phyloP scores from a whole-genome alignment of 2,888 invertebrate species.

The Blastobasis adustella region DNA sequence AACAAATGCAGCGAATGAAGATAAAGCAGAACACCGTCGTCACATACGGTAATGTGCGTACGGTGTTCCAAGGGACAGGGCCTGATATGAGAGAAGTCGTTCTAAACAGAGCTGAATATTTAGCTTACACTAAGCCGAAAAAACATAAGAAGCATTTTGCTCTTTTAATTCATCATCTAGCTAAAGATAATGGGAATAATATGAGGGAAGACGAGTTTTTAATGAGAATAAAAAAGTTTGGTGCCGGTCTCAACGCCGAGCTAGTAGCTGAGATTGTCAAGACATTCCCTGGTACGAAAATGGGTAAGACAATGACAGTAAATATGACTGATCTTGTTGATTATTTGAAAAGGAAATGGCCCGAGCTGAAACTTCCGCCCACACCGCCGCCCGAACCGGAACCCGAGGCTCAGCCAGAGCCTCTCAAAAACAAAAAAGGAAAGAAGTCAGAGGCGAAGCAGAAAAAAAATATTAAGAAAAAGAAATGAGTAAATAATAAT shows the following conservation, averaged over 20 bases:
- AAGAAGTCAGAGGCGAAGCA: constrained; percentile 8
- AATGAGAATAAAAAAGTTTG: constrained; percentile 11
- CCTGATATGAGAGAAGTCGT: constrained; percentile 23
- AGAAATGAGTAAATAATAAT: too few relatives aligned
- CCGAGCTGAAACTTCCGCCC: constrained; percentile 33
- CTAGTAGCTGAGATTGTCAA: constrained; percentile 22
- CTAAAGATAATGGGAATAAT: constrained; percentile 16
- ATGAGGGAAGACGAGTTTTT: constrained; percentile 20
- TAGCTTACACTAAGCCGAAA: constrained; percentile 19
- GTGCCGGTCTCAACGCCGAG: constrained; percentile 19
- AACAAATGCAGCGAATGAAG: constrained; percentile 15
- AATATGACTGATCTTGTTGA: constrained; percentile 27
- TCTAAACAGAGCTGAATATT: constrained; percentile 22
- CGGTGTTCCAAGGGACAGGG: constrained; percentile 10
- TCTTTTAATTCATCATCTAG: constrained; percentile 17
- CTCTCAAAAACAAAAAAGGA: constrained; percentile 8
- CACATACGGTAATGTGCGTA: constrained; percentile 18
- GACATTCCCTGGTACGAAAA: constrained; percentile 27
- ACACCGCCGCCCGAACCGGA: constrained; percentile 28
- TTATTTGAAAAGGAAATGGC: constrained; percentile 39
- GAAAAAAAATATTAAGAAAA: constrained; percentile 2
- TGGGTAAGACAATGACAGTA: constrained; percentile 22
- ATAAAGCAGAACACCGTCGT: constrained; percentile 20
- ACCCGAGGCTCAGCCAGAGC: constrained; percentile 7
- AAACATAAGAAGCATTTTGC: constrained; percentile 23